Evolutionary conservation across 92 coral and sea anemone genomes (phyloP).

Genomic region (Pocillopora meandrina): DNA sequence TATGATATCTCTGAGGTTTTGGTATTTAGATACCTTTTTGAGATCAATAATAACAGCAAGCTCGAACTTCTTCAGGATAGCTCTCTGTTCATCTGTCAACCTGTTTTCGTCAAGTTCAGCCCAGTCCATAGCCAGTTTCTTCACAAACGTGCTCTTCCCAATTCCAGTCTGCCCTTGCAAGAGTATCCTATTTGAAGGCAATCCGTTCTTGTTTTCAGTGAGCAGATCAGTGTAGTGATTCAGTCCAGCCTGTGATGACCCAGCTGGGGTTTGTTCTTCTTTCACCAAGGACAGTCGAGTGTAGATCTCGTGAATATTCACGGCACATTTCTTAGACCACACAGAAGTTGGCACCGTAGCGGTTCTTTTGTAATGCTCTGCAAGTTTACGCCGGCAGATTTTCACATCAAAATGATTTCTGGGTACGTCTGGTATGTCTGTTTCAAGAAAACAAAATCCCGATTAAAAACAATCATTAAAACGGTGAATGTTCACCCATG

Average conservation of each 20-base stretch:
- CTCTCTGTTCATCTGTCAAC: background rate
- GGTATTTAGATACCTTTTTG: background rate
- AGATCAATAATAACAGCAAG: slow-evolving; percentile 1
- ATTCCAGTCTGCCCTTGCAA: slow-evolving; percentile 36
- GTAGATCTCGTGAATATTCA: slow-evolving; percentile 1
- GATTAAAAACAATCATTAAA: too few species aligned
- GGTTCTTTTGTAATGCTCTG: slow-evolving; percentile 17
- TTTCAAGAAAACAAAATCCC: too few species aligned
- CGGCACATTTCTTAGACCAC: background rate
- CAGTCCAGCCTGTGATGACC: background rate
- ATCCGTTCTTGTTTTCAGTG: background rate
- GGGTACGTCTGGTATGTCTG: too few species aligned
- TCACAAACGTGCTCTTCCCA: slow-evolving; percentile 29
- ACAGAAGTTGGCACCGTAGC: slow-evolving; percentile 20
- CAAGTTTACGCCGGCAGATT: slow-evolving; percentile 8
- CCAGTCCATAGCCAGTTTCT: slow-evolving; percentile 42
- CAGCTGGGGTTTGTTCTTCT: slow-evolving; percentile 19
- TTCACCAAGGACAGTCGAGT: slow-evolving; percentile 24
- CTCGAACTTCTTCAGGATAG: slow-evolving; percentile 25
- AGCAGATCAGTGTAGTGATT: slow-evolving; percentile 27
- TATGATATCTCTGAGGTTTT: slow-evolving; percentile 6
- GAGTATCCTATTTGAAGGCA: background rate
- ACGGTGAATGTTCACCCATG: too few species aligned
- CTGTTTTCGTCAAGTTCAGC: background rate
- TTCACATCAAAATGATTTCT: slow-evolving; percentile 4